Evolutionary conservation across 2,113 vertebrate genomes (phyloP).

Genomic region (Pelusios castaneus): DNA sequence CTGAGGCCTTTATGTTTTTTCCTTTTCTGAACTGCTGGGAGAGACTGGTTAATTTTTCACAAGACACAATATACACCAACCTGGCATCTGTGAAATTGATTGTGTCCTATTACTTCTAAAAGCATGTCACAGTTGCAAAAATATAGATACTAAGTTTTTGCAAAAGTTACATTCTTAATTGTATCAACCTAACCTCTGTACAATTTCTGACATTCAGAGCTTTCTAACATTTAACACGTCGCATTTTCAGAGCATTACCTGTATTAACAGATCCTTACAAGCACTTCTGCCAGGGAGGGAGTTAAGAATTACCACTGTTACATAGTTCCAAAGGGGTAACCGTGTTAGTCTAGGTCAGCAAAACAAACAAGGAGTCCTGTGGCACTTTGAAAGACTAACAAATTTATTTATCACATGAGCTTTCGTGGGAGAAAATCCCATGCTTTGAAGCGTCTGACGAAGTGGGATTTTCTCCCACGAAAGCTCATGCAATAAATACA

Average conservation of each 20-base stretch:
- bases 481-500: no score
- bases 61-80: slow-evolving; percentile 48
- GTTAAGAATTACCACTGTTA: background rate
- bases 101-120: slow-evolving; percentile 62
- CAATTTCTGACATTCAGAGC: slow-evolving; percentile 46
- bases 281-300: background rate
- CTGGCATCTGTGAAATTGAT: slow-evolving; percentile 49
- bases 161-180: slow-evolving; percentile 55
- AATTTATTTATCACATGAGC: no score
- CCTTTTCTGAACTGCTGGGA: slow-evolving; percentile 43
- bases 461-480: no score
- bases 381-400: no score
- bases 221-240: slow-evolving; percentile 25
- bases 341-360: no score
- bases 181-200: slow-evolving; percentile 28
- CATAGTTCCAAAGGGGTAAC: no score
- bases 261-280: background rate
- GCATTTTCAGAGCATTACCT: background rate
- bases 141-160: slow-evolving; percentile 40
- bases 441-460: no score
- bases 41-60: slow-evolving; percentile 44
- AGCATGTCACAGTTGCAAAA: slow-evolving; percentile 63
- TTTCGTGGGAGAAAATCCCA: no score
- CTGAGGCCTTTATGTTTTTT: background rate
- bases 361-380: no score